These are phyloP conservation scores for Capromys pilorides DNA, from an alignment of 2,797 vertebrate species.

Conservation along the genomic window DNA sequence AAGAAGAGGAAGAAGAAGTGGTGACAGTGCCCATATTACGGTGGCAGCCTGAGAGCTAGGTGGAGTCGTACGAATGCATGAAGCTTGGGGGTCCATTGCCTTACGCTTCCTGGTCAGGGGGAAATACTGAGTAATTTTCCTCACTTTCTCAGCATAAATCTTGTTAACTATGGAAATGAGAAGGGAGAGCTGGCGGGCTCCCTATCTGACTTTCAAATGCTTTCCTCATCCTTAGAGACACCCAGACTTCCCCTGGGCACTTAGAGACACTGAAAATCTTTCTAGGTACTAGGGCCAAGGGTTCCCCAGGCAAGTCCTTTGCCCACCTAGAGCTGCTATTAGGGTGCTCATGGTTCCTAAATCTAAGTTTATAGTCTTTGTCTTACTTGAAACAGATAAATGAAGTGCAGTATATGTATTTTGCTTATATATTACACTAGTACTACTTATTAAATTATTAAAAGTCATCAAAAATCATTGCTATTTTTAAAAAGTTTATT, in stretches of 20 bases:
- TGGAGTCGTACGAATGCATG: background rate
- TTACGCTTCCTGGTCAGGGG: background rate
- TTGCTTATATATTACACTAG: background rate
- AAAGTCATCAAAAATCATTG: background rate
- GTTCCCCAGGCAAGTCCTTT: background rate
- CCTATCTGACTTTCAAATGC: background rate
- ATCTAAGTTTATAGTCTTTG: background rate
- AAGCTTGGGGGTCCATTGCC: background rate
- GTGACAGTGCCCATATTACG: accelerated
- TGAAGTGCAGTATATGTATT: background rate
- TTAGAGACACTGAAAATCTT: background rate
- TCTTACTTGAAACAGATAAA: background rate
- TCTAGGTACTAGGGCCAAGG: background rate
- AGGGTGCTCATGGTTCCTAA: background rate
- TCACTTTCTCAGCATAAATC: background rate
- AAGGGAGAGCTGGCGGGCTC: background rate
- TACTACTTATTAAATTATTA: conserved; percentile 1
- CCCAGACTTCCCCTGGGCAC: background rate
- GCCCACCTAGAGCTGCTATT: background rate
- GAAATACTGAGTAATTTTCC: background rate
- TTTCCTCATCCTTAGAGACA: background rate
- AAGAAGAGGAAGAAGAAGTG: background rate
- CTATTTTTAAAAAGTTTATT: background rate
- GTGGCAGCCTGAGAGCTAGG: background rate
- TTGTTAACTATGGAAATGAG: background rate